Base-by-base conservation (phyloP, 2,888 invertebrate species). In the Micropterix aruncella region DNA sequence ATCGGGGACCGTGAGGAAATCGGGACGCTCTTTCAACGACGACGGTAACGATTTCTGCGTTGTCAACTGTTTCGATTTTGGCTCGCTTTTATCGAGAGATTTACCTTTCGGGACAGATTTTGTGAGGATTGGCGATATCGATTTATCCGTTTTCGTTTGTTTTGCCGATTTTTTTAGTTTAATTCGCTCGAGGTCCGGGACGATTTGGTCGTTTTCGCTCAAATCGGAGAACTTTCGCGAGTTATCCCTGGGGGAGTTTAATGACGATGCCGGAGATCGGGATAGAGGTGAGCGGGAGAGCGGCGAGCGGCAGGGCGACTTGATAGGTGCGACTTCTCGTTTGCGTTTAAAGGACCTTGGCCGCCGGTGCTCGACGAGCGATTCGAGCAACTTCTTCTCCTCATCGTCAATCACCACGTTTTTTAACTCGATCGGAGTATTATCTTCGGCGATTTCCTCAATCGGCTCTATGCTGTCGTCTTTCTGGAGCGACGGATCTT, bases 1-100 rank as follows among this genome's bases (percentile, higher is more conserved):
- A 1, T 70, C 66, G 18, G 73, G 72, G 5, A 72, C 71, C 12
- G 70, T 72, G 41, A 70, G 58, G 51, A 73, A 72, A 53, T 72
- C 72, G 12, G 70, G 67, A 17, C 71, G 60, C 47, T 72, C 70
- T 56, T 70, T 71, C 3, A 71, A 55, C 9, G 72, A 70, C 1
- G 71, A 70, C 1, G 75, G 74, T 44, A 75, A 62, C 5, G 77
- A 75, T 51, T 77, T 74, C 50, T 73, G 69, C 14, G 73, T 70
- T 54, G 68, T 67, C 38, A 70, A 55, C 16, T 66, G 59, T 56
- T 66, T 69, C 1, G 70, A 55, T 61, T 65, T 66, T 44, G 64
- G 65, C 39, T 65, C 70, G 52, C 65, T 67, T 12, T 70, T 73
- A 52, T 72, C 68, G 27, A 70, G 53, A 19, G 71, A 72, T 42